These are phyloP conservation scores for Coracopsis vasa DNA, from an alignment of 2,113 vertebrate species.

Conservation along the genomic window DNA sequence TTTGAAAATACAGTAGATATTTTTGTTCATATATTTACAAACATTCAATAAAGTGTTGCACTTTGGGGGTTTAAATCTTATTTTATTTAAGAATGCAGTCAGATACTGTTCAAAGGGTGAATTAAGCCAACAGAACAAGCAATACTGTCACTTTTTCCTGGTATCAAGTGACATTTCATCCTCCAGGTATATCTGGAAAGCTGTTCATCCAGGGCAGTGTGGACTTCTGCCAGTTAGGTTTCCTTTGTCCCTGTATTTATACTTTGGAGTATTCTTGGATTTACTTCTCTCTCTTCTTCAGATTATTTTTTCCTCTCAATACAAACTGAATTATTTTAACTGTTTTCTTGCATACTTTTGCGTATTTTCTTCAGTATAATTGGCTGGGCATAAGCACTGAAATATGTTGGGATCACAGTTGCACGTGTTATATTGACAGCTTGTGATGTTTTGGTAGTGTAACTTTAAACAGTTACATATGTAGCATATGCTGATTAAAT, in stretches of 20 bases:
- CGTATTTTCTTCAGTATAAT: not conserved
- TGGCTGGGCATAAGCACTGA: not conserved
- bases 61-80: not conserved
- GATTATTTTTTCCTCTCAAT: not conserved
- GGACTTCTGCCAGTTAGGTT: not conserved
- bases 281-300: not conserved
- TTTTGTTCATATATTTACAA: not conserved
- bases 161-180: not conserved
- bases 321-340: not conserved
- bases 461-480: not conserved
- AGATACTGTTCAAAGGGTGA: not conserved
- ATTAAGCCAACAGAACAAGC: not conserved
- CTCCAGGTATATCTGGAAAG: not conserved
- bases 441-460: not conserved
- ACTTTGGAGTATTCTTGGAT: not conserved
- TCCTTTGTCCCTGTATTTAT: not conserved
- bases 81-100: not conserved
- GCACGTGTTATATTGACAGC: not conserved
- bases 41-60: not conserved
- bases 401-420: not conserved
- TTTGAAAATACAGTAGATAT: not conserved
- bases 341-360: not conserved
- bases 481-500: not conserved
- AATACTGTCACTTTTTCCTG: not conserved
- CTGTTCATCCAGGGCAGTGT: not conserved